Evolutionary conservation across 2,113 vertebrate genomes (phyloP), one percentile per base, ranked within the genome.

Genomic region (Rhipidura dahli): DNA sequence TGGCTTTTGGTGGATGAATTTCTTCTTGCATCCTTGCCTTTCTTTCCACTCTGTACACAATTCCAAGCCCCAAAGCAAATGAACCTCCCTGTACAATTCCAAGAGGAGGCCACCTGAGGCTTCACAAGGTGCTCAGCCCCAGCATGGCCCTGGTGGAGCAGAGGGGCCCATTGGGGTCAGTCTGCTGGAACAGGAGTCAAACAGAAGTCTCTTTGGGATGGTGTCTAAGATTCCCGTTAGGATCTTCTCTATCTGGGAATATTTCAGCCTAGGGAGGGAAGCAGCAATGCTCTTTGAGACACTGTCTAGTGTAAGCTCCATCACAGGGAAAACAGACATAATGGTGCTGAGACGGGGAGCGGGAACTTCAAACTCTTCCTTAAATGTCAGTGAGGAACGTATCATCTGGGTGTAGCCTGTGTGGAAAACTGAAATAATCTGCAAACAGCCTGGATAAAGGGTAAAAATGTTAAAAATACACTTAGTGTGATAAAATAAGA

Each of bases 351-450:
- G 87, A 94, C 90, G 72, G 71, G 83, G 90, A 94, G 51, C 4
- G 1, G 82, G 75, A 91, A 63, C 81, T 77, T 65, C 79, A 81
- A 84, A 63, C 86, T 28, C 54, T 49, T 81, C 45, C 11, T 63
- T 83, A 60, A 63, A 75, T 61, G 53, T 40, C 26, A 40, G 72
- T 42, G 94, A 96, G 94, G 86, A 77, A 61, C 37, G 0, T 35
- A 61, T 86, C 83, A 91, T 64, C 93, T 30, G 66, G 97, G 95
- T 79, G 79, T 83, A 95, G 95, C 82, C 93, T 79, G 76, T 35
- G 82, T 92, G 92, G 93, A 39, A 92, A 88, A 93, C 56, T 78
- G 83, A 97, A 97, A 96, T 94, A 83, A 96, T 95, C 95, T 96
- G 95, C 95, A 97, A 96, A 93, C 87, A 96, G 64, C 83, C 94